Percentiles rank a stretch among this genome's conserved stretches.
Evolutionary conservation across 2,113 vertebrate species (phyloP).

Genomic region (Chrysochloris asiatica): DNA sequence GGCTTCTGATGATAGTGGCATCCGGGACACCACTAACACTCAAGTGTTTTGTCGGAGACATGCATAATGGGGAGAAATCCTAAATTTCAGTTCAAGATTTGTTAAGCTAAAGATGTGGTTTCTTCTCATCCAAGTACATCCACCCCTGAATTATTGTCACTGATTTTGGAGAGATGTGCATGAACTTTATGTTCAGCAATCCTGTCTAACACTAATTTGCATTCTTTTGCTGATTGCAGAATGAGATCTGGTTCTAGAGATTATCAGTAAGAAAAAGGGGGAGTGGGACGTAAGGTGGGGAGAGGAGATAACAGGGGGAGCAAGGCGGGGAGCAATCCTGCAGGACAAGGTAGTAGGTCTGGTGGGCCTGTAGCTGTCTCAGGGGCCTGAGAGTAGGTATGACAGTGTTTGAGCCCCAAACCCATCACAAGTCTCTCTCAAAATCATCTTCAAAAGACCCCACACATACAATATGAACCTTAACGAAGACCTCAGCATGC

Average conservation of each 20-base stretch:
- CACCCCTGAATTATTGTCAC: not conserved
- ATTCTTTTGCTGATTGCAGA: not conserved
- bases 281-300: not conserved
- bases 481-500: not conserved
- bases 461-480: not conserved
- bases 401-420: not conserved
- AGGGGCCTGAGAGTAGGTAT: not conserved
- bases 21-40: fast-evolving
- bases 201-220: not conserved
- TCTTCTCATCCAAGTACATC: not conserved
- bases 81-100: not conserved
- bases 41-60: not conserved
- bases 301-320: not conserved
- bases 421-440: not conserved
- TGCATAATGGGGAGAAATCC: not conserved
- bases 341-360: not conserved
- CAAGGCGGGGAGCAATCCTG: not conserved
- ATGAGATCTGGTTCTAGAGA: not conserved
- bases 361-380: not conserved
- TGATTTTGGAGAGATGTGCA: not conserved
- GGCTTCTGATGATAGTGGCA: not conserved
- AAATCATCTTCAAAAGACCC: not conserved
- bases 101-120: not conserved
- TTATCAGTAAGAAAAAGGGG: not conserved
- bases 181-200: not conserved